A percentile compares a stretch with the other conserved stretches of the same genome.
phyloP scores from a whole-genome alignment of 35 echinoderm and acorn worm genomes.

The Apostichopus parvimensis region DNA sequence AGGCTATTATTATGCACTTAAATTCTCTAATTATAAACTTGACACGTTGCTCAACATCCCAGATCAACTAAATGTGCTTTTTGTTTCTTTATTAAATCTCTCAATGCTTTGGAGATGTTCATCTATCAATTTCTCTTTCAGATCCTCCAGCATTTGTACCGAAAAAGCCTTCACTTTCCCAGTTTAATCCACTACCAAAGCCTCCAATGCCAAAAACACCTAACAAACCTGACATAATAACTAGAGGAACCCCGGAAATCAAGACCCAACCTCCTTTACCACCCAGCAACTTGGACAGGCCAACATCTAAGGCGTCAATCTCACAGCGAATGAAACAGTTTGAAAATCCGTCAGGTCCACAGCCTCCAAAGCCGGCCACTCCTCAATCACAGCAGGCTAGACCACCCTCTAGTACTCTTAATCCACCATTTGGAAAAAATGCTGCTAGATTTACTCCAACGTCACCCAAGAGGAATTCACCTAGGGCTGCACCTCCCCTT shows the following conservation, averaged over 20 bases:
- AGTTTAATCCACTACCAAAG: background rate
- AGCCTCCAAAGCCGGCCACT: background rate
- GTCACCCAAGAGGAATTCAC: background rate
- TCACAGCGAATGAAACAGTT: background rate
- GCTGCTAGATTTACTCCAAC: background rate
- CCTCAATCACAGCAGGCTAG: background rate
- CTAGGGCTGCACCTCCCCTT: background rate
- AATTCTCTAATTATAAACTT: too few species aligned
- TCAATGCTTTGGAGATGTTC: too few species aligned
- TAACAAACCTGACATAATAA: background rate
- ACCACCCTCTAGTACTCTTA: background rate
- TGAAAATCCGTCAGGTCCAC: background rate
- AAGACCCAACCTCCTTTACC: background rate
- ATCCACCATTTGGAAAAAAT: background rate
- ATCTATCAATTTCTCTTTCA: background rate
- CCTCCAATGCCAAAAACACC: background rate
- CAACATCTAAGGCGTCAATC: background rate
- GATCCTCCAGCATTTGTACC: background rate
- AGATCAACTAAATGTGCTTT: too few species aligned
- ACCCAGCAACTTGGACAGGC: background rate
- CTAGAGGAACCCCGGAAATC: background rate
- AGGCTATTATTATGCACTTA: too few species aligned
- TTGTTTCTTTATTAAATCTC: too few species aligned
- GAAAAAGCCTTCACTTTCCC: background rate
- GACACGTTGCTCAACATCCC: too few species aligned